These are phyloP conservation scores for Fragum sueziense DNA, from an alignment of 2,888 invertebrate species.

Conservation along the genomic window DNA sequence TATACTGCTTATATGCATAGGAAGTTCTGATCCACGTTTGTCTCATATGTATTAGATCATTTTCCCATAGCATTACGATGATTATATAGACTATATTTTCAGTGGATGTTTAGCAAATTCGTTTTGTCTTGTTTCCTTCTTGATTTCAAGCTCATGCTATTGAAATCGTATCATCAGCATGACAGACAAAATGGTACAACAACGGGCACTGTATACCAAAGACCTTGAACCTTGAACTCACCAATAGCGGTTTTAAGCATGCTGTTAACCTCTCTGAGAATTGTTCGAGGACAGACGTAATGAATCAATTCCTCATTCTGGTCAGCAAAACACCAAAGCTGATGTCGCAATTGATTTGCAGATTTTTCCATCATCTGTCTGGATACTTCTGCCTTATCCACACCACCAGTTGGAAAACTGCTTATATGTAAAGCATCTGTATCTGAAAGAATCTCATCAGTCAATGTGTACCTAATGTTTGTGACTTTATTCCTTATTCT, in stretches of 20 bases:
- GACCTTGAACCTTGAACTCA: neutral
- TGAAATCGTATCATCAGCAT: too few species aligned
- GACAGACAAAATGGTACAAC: too few species aligned
- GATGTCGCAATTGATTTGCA: neutral
- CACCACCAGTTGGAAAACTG: neutral
- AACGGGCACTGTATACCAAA: too few species aligned
- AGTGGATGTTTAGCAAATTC: too few species aligned
- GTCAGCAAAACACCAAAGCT: neutral
- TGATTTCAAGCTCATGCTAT: too few species aligned
- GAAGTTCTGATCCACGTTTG: too few species aligned
- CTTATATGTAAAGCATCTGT: neutral
- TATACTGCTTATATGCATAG: too few species aligned
- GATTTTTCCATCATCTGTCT: constrained; percentile 5
- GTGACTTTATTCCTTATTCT: neutral
- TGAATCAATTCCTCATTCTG: neutral
- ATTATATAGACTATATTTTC: too few species aligned
- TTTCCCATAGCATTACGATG: too few species aligned
- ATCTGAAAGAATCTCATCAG: neutral
- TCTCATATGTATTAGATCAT: too few species aligned
- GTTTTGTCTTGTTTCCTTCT: too few species aligned
- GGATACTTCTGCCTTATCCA: neutral
- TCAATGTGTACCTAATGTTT: too few species aligned
- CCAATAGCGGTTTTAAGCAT: neutral
- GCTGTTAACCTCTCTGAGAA: neutral
- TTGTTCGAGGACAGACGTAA: neutral